Base-by-base conservation (phyloP, 2,797 vertebrate species). In the Sebastolobus alascanus region DNA sequence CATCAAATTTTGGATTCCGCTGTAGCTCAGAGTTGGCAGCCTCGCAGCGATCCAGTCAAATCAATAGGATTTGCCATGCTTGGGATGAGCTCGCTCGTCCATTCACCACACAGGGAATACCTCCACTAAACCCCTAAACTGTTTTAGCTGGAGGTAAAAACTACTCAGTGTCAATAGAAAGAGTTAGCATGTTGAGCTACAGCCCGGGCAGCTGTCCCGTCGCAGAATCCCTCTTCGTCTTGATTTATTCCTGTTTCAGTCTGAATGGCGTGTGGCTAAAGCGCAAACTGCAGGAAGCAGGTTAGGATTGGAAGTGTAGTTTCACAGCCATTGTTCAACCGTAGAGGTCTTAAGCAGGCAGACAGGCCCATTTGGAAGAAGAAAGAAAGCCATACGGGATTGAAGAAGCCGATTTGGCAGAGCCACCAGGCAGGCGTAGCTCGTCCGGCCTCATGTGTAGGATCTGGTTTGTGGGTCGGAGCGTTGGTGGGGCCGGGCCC, bases 381-480 rank as follows among this genome's bases (percentile, higher is more conserved):
- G 67, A 84, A 84, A 65, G 68, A 27, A 56, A 80, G 65, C 29
- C 37, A 22, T 20, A 58, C 0, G 5, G 66, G 64, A 65, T 46
- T 37, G 84, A 67, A 82, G 79, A 72, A 84, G 75, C 59, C 7
- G 74, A 79, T 82, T 87, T 85, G 85, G 84, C 88, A 70, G 74
- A 80, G 73, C 65, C 83, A 59, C 65, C 60, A 80, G 59, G 85
- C 86, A 85, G 88, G 89, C 90, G 78, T 77, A 85, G 88, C 77
- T 90, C n/a, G 14, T 88, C 79, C 88, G 64, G 84, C 69, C 73
- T 85, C 76, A 33, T 83, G 87, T 79, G 86, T 79, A 87, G 87
- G 87, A 79, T 87, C 87, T 92, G 90, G 92, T 93, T 92, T 95
- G 92, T 77, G 93, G 92, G 86, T 69, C 82, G 38, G 40, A 68